A percentile compares a stretch with the other conserved stretches of the same genome.
phyloP scores from a whole-genome alignment of 2,113 vertebrate species.

The Hystrix cristata region DNA sequence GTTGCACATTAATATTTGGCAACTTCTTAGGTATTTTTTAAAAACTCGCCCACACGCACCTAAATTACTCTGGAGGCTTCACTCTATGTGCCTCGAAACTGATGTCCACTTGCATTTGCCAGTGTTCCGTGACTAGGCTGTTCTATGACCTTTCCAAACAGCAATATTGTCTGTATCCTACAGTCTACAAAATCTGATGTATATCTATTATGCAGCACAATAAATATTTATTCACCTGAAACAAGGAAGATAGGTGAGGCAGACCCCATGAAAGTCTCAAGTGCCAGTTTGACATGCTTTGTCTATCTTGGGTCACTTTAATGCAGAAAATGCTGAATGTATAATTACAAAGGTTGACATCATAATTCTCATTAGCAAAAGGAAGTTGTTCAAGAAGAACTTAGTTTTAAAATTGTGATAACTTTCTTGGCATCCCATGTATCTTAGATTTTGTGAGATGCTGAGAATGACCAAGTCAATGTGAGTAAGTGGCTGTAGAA shows the following conservation, averaged over 20 bases:
- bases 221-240: conserved; percentile 69
- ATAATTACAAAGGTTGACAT: conserved; percentile 50
- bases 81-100: neutral
- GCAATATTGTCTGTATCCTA: neutral
- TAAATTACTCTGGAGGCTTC: neutral
- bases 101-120: conserved; percentile 42
- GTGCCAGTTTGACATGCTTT: conserved; percentile 42
- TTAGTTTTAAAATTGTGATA: conserved; percentile 13
- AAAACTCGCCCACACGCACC: neutral
- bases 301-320: conserved; percentile 32
- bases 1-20: neutral
- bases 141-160: conserved; percentile 18
- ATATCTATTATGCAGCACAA: conserved; percentile 14
- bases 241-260: conserved; percentile 42
- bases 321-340: conserved; percentile 29
- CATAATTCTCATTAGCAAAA: conserved; percentile 67
- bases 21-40: neutral
- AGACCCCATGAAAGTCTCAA: conserved; percentile 53
- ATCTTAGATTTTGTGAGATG: conserved; percentile 4
- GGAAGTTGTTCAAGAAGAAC: neutral
- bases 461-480: neutral
- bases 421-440: neutral
- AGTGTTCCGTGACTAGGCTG: neutral
- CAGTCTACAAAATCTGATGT: conserved; percentile 20
- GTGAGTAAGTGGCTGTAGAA: neutral